A percentile compares a stretch with the other conserved stretches of the same genome.
Conservation (phyloP, 2,888 invertebrate genomes). For the Helleia helle region DNA sequence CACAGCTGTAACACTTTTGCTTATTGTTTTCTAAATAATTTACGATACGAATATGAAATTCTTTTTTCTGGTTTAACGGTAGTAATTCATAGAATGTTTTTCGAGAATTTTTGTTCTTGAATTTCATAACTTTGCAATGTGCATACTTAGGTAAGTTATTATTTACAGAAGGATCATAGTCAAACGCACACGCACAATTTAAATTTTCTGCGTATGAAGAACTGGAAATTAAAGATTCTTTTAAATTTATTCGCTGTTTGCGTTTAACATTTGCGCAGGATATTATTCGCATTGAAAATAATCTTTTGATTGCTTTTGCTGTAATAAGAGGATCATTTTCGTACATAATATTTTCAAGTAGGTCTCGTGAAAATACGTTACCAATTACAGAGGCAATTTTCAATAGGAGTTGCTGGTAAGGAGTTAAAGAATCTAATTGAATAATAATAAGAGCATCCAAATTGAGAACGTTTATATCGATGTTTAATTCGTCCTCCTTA, state of each 20-base stretch:
- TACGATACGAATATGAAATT: slow-evolving; percentile 68
- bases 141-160: slow-evolving; percentile 66
- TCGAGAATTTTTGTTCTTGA: slow-evolving; percentile 64
- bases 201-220: slow-evolving; percentile 27
- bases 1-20: slow-evolving; percentile 67
- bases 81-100: slow-evolving; percentile 70
- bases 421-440: slow-evolving; percentile 71
- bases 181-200: slow-evolving; percentile 45
- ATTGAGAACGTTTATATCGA: slow-evolving; percentile 53
- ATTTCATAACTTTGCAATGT: slow-evolving; percentile 73
- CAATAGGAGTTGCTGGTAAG: slow-evolving; percentile 74
- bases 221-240: slow-evolving; percentile 21
- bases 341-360: slow-evolving; percentile 69
- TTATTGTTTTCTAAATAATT: slow-evolving; percentile 62
- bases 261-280: slow-evolving; percentile 58
- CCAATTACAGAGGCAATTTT: slow-evolving; percentile 76
- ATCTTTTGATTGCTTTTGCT: slow-evolving; percentile 66
- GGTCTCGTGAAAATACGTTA: slow-evolving; percentile 60
- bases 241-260: slow-evolving; percentile 25
- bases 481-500: slow-evolving; percentile 44
- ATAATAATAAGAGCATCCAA: slow-evolving; percentile 65
- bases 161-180: slow-evolving; percentile 39
- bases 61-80: slow-evolving; percentile 68
- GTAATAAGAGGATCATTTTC: slow-evolving; percentile 62
- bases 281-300: slow-evolving; percentile 70